Conservation (phyloP, 1,140 invertebrate genomes). For the Drosophila busckii region DNA sequence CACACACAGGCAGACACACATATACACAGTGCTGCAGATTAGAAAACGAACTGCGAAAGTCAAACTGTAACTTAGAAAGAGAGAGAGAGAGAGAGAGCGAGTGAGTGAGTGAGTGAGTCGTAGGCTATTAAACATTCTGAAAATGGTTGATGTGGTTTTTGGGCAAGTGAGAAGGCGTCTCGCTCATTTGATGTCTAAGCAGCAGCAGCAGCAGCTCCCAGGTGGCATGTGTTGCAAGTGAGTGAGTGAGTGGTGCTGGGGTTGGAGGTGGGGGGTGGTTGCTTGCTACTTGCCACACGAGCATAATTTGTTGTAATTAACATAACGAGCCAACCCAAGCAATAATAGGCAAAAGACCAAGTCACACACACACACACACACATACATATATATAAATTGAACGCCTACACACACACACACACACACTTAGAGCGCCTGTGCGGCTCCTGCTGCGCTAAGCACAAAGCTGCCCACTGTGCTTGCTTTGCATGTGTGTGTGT, state of each 20-base stretch:
- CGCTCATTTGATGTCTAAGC: neutral
- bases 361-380: slow-evolving; percentile 2
- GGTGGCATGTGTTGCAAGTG: neutral
- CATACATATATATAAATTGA: slow-evolving; percentile 1
- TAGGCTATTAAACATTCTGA: no score
- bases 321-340: slow-evolving; percentile 70
- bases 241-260: neutral
- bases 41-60: no score
- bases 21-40: no score
- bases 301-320: slow-evolving; percentile 78
- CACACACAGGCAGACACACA: no score
- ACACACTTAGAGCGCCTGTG: slow-evolving; percentile 23
- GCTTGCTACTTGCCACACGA: slow-evolving; percentile 53
- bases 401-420: slow-evolving; percentile 10
- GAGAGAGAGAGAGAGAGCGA: no score
- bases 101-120: no score
- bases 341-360: slow-evolving; percentile 51
- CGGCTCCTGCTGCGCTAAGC: slow-evolving; percentile 22
- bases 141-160: no score
- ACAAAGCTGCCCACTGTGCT: slow-evolving; percentile 14
- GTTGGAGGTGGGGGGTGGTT: neutral
- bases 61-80: no score
- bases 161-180: no score
- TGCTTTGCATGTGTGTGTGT: no score
- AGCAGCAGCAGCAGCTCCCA: neutral